Base-by-base conservation (phyloP, 2,888 invertebrate species). In the Scaptodrosophila latifasciaeformis region DNA sequence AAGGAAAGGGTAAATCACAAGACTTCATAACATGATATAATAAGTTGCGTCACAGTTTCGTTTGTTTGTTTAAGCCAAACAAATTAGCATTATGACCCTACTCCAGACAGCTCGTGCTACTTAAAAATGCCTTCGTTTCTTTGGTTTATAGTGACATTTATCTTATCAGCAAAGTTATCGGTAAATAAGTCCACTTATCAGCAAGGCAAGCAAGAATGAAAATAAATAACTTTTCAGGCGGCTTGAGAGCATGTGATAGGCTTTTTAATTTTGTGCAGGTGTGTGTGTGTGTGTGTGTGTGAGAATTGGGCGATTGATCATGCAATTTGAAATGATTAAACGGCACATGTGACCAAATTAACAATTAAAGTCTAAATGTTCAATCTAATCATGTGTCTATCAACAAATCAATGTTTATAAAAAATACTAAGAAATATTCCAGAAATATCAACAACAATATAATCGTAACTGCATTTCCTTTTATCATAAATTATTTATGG, bases 131-230 rank as follows among this genome's bases (percentile, higher is more conserved):
- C 12, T 34, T 12, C 9, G n/a, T 18, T 51, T 49, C 17, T 46
- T 58, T 45, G 37, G 19, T 15, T 30, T 31, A 21, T 17, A 12
- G 15, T n/a, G 37, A 31, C 13, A 43, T 42, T 46, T 75, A 70
- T 78, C 72, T 72, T 67, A 72, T 72, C 71, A 46, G 3, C 42
- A 67, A 47, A 62, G 62, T 60, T 52, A 72, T 78, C 75, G 76
- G 76, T 70, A 78, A 72, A 72, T 78, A 72, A 67, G 63, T 63
- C 30, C 52, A 49, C 56, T 70, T 78, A 70, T 75, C 63, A 57
- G 43, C 45, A 35, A 52, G 59, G 57, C 59, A 62, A 65, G 52
- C 54, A 54, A 47, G 40, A 48, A 34, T 4, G n/a, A n/a, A n/a
- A n/a, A n/a, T n/a, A 24, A 24, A 24, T 24, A 5, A 24, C 24